Conservation (phyloP, 2,888 invertebrate genomes). For the Argynnis bischoffii region DNA sequence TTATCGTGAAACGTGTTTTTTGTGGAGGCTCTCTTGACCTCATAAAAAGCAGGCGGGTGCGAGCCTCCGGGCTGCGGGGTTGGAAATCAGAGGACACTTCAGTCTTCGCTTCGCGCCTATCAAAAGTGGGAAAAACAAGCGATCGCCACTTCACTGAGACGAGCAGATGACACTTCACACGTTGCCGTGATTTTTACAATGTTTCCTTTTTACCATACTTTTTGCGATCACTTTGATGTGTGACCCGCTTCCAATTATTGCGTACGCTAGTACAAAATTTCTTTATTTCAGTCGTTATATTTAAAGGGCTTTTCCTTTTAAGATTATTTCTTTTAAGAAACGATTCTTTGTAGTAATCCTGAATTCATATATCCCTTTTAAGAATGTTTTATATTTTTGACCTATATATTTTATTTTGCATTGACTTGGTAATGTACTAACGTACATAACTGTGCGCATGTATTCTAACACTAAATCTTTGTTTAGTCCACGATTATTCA, state of each 20-base stretch:
- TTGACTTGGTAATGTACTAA: background rate
- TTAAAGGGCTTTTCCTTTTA: conserved; percentile 23
- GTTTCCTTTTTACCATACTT: conserved; percentile 73
- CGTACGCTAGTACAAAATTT: conserved; percentile 48
- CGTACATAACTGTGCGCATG: background rate
- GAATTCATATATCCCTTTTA: background rate
- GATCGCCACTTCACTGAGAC: conserved; percentile 78
- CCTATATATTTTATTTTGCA: background rate
- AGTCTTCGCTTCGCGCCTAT: conserved; percentile 65
- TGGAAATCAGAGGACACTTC: conserved; percentile 70
- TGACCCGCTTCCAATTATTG: conserved; percentile 45
- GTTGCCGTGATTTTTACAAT: conserved; percentile 81
- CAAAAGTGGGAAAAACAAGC: conserved; percentile 80
- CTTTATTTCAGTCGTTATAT: conserved; percentile 36
- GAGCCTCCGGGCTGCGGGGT: conserved; percentile 39
- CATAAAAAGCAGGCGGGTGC: conserved; percentile 77
- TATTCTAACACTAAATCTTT: conserved; percentile 26
- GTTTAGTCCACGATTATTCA: conserved; percentile 46
- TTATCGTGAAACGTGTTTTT: conserved; percentile 78
- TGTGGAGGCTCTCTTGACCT: conserved; percentile 79
- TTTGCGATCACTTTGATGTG: conserved; percentile 76
- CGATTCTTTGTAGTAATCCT: conserved; percentile 8
- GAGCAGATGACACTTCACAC: conserved; percentile 79
- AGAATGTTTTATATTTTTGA: background rate
- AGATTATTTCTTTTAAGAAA: conserved; percentile 9